A percentile compares a stretch with the other conserved stretches of the same genome.
phyloP scores from a whole-genome alignment of 2,797 vertebrate genomes.

The Rhynchotus rufescens region DNA sequence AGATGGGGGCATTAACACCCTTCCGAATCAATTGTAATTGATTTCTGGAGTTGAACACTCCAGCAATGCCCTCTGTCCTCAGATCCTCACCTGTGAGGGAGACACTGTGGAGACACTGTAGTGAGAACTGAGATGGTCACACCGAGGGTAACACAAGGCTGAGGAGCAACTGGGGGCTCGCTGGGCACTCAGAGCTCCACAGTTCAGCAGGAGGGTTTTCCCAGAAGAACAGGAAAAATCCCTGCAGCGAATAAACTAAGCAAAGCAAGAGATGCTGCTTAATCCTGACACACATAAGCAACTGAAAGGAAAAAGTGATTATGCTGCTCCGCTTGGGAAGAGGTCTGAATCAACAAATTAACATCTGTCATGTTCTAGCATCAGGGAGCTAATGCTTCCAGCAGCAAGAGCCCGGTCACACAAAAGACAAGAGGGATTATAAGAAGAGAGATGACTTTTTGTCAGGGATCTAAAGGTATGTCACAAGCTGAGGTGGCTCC shows the following conservation, averaged over 20 bases:
- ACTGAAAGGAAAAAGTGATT: neutral
- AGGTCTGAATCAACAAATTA: neutral
- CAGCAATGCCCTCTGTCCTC: neutral
- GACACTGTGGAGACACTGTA: neutral
- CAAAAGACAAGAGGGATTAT: neutral
- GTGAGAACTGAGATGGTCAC: neutral
- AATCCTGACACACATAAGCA: neutral
- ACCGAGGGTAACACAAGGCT: neutral
- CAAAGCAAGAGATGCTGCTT: neutral
- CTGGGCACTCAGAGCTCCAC: fast-evolving
- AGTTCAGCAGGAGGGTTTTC: neutral
- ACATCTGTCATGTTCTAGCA: neutral
- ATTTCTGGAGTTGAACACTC: neutral
- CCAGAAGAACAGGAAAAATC: neutral
- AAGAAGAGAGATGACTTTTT: neutral
- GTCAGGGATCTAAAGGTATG: neutral
- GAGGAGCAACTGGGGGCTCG: neutral
- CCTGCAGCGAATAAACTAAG: neutral
- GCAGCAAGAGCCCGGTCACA: neutral
- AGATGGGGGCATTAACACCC: neutral
- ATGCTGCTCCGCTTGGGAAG: neutral
- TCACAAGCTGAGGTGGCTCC: neutral
- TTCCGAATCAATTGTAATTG: neutral
- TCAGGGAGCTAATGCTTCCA: neutral
- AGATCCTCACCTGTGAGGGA: neutral